Base-by-base conservation (phyloP, 2,113 vertebrate genomes). In the Caretta caretta region DNA sequence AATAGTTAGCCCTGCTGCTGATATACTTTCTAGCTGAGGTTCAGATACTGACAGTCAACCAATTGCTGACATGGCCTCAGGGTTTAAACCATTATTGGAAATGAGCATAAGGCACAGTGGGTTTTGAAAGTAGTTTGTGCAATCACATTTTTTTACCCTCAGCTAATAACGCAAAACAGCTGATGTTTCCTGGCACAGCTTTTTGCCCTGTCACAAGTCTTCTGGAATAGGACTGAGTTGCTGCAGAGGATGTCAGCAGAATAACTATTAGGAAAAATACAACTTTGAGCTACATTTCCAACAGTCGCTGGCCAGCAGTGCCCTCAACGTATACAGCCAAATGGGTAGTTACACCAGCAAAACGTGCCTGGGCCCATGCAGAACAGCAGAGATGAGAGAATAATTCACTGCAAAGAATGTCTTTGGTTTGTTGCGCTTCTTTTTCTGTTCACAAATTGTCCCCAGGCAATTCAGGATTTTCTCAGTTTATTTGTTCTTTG, bases 221-320 rank as follows among this genome's bases (percentile, higher is more conserved):
- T 80, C 92, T 91, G 92, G 48, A 87, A 54, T 83, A 48, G 83
- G 80, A 57, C 80, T 0, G 3, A 59, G 76, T 1, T 89, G 87
- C 65, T 50, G 92, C 90, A 90, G 83, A 89, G 42, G 86, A 88
- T 38, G 4, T 22, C 85, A 65, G 17, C 92, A 92, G 79, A 38
- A 86, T 96, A 92, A 92, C 92, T 91, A 92, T 94, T 91, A 90
- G 35, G 31, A 2, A 72, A 72, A 72, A 38, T 35, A 56, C 84
- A 53, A 38, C 10, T 35, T 91, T 25, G 65, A 54, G 79, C 86
- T 57, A 65, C 85, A 6, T 82, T 87, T 10, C 76, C 80, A 91
- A 20, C 53, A 53, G 4, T 54, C 89, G 53, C 76, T 53, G 83
- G 38, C 53, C 92, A 78, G 78, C 27, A 83, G 65, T 69, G 83